Percentiles rank a stretch among this genome's conserved stretches.
These are phyloP conservation scores for Oryzias celebensis DNA, from an alignment of 2,113 vertebrate genomes.

Conservation along the genomic window DNA sequence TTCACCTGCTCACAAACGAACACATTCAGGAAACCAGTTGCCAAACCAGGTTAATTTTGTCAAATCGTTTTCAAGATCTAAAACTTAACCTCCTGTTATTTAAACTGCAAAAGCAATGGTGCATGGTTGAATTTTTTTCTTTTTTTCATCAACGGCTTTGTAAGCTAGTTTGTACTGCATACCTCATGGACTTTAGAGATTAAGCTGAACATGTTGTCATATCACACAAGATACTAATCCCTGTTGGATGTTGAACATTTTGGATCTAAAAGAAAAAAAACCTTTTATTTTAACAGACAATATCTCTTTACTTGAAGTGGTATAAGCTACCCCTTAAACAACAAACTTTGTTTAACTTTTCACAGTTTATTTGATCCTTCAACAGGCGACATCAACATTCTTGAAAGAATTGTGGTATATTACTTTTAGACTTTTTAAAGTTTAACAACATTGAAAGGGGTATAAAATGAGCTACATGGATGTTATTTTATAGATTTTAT, in stretches of 20 bases:
- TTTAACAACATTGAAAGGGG: neutral
- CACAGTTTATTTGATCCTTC: too few relatives aligned
- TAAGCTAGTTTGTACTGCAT: neutral
- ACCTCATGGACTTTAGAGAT: neutral
- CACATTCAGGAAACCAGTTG: constrained; percentile 3
- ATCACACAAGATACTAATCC: constrained; percentile 29
- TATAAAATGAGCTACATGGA: neutral
- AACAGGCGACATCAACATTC: too few relatives aligned
- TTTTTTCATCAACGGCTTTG: constrained; percentile 1
- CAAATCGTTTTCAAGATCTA: neutral
- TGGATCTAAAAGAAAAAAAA: too few relatives aligned
- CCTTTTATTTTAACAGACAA: too few relatives aligned
- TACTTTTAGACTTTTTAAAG: neutral
- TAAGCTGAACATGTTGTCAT: constrained; percentile 27
- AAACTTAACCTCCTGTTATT: neutral
- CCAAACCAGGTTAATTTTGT: neutral
- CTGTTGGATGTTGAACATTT: constrained; percentile 6
- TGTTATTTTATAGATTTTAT: neutral
- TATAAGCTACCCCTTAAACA: too few relatives aligned
- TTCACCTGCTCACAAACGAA: constrained; percentile 43
- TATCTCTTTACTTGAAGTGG: too few relatives aligned
- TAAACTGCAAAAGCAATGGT: constrained; percentile 16
- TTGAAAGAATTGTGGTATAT: too few relatives aligned
- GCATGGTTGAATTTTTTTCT: constrained; percentile 7
- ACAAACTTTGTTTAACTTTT: too few relatives aligned